A percentile compares a stretch with the other conserved stretches of the same genome.
These are phyloP conservation scores for Amiota mariae DNA, from an alignment of 2,888 invertebrate species.

Conservation along the genomic window DNA sequence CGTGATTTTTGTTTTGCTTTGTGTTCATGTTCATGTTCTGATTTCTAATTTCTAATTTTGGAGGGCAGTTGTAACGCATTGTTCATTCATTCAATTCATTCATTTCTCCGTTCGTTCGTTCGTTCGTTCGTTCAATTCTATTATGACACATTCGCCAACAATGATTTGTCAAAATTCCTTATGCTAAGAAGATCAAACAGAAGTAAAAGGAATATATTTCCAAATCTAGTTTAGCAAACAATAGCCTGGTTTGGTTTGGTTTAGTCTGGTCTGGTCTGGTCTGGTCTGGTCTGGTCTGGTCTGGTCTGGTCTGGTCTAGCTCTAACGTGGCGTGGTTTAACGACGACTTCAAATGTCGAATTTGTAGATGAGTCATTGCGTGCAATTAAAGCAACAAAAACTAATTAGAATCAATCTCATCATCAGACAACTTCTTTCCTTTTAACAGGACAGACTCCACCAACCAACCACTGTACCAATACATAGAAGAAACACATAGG, in stretches of 20 bases:
- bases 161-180: constrained; percentile 10
- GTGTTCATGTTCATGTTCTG: constrained; percentile 40
- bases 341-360: not conserved
- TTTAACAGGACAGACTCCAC: not conserved
- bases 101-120: not conserved
- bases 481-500: too few species aligned
- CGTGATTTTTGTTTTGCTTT: constrained; percentile 55
- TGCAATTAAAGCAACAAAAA: constrained; percentile 5
- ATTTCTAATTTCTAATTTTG: constrained; percentile 35
- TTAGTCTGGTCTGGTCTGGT: too few species aligned
- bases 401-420: constrained; percentile 5
- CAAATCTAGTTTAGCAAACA: too few species aligned
- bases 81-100: not conserved
- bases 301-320: too few species aligned
- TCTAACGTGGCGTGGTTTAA: not conserved
- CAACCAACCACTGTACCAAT: too few species aligned
- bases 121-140: not conserved
- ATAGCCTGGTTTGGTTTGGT: too few species aligned
- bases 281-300: too few species aligned
- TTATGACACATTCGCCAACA: constrained; percentile 18
- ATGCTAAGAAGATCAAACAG: not conserved
- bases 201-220: too few species aligned
- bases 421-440: not conserved
- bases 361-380: constrained; percentile 1
- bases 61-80: constrained; percentile 42